A percentile compares a stretch with the other conserved stretches of the same genome.
These are phyloP conservation scores for Alloscopus bannaensis DNA, from an alignment of 2,888 invertebrate genomes.

Conservation along the genomic window DNA sequence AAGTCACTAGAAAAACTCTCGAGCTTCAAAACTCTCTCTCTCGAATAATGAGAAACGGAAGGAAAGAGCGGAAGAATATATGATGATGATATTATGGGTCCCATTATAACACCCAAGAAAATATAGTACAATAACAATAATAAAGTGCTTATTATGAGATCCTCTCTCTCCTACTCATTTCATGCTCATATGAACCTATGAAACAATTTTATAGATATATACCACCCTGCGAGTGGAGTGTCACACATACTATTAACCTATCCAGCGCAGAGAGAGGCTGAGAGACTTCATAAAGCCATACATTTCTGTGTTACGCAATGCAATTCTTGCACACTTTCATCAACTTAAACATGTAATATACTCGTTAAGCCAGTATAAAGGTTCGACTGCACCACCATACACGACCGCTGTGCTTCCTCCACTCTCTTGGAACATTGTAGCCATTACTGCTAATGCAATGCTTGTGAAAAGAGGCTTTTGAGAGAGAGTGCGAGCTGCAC, in stretches of 20 bases:
- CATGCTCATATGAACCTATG: constrained; percentile 44
- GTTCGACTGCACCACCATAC: no score
- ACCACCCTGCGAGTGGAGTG: not conserved
- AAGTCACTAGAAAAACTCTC: not conserved
- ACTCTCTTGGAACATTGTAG: constrained; percentile 22
- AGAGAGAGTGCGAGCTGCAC: not conserved
- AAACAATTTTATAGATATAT: not conserved
- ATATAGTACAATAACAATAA: constrained; percentile 44
- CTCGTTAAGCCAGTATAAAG: no score
- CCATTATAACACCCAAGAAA: not conserved
- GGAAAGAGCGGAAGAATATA: constrained; percentile 39
- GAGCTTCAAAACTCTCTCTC: not conserved
- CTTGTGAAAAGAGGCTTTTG: not conserved
- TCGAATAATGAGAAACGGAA: constrained; percentile 53
- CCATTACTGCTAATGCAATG: constrained; percentile 47
- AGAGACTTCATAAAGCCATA: no score
- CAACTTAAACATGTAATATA: constrained; percentile 19
- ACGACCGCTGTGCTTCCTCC: no score
- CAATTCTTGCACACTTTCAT: constrained; percentile 42
- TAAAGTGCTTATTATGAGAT: constrained; percentile 58
- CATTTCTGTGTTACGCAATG: constrained; percentile 5
- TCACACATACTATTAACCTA: no score
- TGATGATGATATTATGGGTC: constrained; percentile 30
- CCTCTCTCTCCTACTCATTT: constrained; percentile 45
- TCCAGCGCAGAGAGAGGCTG: not conserved